A percentile compares a stretch with the other conserved stretches of the same genome.
phyloP scores from a whole-genome alignment of 2,888 invertebrate species.

The Drosophila lutescens region DNA sequence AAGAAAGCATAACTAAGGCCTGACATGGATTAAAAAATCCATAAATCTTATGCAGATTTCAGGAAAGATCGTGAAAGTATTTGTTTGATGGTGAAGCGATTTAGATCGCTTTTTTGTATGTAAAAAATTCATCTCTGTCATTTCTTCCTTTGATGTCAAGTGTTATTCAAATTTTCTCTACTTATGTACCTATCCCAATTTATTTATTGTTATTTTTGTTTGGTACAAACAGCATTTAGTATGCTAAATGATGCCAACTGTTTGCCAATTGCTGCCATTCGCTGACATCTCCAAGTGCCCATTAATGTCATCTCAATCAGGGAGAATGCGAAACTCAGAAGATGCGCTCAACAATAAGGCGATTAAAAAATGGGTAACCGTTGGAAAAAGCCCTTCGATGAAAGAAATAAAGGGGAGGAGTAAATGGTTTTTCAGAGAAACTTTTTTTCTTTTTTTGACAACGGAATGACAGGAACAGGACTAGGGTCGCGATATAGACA shows the following conservation, averaged over 20 bases:
- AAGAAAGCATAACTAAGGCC: constrained; percentile 14
- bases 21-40: not conserved
- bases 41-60: constrained; percentile 15
- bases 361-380: constrained; percentile 47
- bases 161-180: too few relatives aligned
- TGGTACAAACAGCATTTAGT: constrained; percentile 8
- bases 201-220: constrained; percentile 10
- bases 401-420: constrained; percentile 15
- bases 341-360: constrained; percentile 53
- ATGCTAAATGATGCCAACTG: constrained; percentile 47
- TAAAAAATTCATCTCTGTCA: too few relatives aligned
- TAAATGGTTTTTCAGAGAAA: constrained; percentile 56
- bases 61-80: not conserved
- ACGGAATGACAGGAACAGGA: constrained; percentile 66
- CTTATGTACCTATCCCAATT: not conserved
- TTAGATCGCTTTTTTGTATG: not conserved
- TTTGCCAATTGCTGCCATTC: constrained; percentile 66
- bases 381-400: constrained; percentile 34
- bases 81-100: constrained; percentile 10
- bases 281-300: constrained; percentile 64
- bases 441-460: constrained; percentile 55
- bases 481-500: constrained; percentile 8
- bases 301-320: constrained; percentile 74
- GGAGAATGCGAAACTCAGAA: constrained; percentile 22
- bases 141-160: not conserved